Percentiles rank a stretch among this genome's conserved stretches.
Conservation (phyloP, 2,888 invertebrate genomes). For the Phania funesta region DNA sequence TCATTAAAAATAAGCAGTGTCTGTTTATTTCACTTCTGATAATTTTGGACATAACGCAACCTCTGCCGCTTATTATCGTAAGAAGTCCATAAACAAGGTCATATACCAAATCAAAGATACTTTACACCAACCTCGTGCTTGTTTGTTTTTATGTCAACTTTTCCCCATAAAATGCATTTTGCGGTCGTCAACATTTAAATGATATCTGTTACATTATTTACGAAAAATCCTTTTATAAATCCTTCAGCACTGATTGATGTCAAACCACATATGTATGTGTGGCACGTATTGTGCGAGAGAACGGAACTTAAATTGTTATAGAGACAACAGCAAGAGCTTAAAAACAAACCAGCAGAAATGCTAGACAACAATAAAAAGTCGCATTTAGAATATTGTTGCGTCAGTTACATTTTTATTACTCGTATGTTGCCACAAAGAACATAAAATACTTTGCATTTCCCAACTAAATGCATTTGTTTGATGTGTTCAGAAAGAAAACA, state of each 20-base stretch:
- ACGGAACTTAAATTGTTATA: conserved; percentile 32
- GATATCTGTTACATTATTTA: conserved; percentile 14
- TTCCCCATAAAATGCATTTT: neutral
- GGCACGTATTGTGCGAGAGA: neutral
- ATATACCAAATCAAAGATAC: no score
- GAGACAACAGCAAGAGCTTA: neutral
- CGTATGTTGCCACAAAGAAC: neutral
- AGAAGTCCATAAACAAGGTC: no score
- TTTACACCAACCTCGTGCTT: neutral
- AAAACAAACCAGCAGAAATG: conserved; percentile 1
- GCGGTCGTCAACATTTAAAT: neutral
- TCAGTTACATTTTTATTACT: neutral
- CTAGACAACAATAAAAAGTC: conserved; percentile 43
- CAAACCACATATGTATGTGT: neutral
- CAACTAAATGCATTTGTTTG: conserved; percentile 38
- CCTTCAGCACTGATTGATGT: conserved; percentile 31
- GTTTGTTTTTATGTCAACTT: neutral
- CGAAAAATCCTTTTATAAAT: neutral
- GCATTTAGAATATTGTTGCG: neutral
- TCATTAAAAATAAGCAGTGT: no score
- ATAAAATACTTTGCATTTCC: conserved; percentile 22
- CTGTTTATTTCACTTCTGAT: no score
- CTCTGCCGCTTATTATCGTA: no score
- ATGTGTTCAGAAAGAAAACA: neutral
- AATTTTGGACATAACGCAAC: no score